phyloP scores from a whole-genome alignment of 1,140 invertebrate species.

The Drosophila pallidifrons region DNA sequence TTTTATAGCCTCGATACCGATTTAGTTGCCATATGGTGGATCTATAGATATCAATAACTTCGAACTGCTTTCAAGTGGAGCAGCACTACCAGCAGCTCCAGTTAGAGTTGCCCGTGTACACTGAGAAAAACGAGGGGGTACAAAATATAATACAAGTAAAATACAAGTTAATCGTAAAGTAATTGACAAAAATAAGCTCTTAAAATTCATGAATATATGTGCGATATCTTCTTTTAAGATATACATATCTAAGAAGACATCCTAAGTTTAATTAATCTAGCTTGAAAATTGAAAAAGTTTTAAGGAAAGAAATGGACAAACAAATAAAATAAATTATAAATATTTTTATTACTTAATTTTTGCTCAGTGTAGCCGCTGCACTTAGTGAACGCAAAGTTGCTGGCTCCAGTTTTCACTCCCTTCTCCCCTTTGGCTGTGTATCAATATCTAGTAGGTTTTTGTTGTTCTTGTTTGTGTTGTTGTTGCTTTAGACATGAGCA shows the following conservation, averaged over 20 bases:
- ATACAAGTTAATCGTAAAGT: no score
- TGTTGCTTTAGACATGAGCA: conserved; percentile 71
- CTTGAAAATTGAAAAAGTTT: no score
- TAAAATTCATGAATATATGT: no score
- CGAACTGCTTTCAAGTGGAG: conserved; percentile 71
- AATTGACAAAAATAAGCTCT: no score
- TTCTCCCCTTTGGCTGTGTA: conserved; percentile 20
- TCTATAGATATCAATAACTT: conserved; percentile 64
- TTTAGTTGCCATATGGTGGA: conserved; percentile 67
- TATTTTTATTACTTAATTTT: conserved; percentile 1
- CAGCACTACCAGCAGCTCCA: conserved; percentile 25
- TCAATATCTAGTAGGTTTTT: conserved; percentile 48
- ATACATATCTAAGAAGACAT: no score
- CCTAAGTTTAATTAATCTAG: no score
- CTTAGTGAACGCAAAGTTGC: conserved; percentile 54
- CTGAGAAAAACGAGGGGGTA: conserved; percentile 10
- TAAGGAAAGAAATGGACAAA: no score
- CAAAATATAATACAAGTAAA: no score
- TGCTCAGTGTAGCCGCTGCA: conserved; percentile 50
- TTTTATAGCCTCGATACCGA: conserved; percentile 63
- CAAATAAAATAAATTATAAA: no score
- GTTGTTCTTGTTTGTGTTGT: conserved; percentile 45
- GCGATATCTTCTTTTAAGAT: no score
- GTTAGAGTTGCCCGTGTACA: conserved; percentile 15
- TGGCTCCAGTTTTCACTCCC: conserved; percentile 23